A percentile compares a stretch with the other conserved stretches of the same genome.
phyloP scores from a whole-genome alignment of 2,888 invertebrate genomes.

The Cartodere bifasciata region DNA sequence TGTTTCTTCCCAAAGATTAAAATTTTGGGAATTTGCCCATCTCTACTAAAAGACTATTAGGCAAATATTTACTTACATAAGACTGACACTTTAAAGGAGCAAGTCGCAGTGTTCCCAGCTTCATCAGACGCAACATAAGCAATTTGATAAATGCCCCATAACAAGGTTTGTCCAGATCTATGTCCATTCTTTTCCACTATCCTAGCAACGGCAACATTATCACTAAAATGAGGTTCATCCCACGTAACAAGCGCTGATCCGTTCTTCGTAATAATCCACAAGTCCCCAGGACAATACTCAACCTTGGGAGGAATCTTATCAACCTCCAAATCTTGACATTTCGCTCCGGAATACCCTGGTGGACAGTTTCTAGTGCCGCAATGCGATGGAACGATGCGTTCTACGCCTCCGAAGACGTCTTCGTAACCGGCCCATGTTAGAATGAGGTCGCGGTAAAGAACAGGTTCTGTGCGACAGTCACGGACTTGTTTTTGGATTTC shows the following conservation, averaged over 20 bases:
- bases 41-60: background rate
- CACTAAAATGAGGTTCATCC: constrained; percentile 85
- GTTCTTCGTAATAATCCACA: constrained; percentile 88
- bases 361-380: constrained; percentile 85
- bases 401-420: constrained; percentile 76
- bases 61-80: constrained; percentile 42
- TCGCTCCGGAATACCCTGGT: constrained; percentile 72
- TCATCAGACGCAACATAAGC: constrained; percentile 90
- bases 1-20: too few relatives aligned
- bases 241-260: constrained; percentile 82
- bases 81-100: constrained; percentile 83
- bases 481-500: constrained; percentile 90
- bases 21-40: too few relatives aligned
- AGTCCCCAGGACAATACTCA: constrained; percentile 84
- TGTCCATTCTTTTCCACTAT: constrained; percentile 78
- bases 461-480: constrained; percentile 85
- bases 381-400: constrained; percentile 79
- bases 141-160: constrained; percentile 87
- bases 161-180: constrained; percentile 72
- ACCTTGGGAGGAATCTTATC: constrained; percentile 62
- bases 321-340: constrained; percentile 63
- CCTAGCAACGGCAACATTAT: constrained; percentile 70
- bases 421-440: constrained; percentile 93
- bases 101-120: constrained; percentile 82
- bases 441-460: constrained; percentile 71